These are phyloP conservation scores for Rutpela maculata DNA, from an alignment of 2,888 invertebrate genomes.

Conservation along the genomic window DNA sequence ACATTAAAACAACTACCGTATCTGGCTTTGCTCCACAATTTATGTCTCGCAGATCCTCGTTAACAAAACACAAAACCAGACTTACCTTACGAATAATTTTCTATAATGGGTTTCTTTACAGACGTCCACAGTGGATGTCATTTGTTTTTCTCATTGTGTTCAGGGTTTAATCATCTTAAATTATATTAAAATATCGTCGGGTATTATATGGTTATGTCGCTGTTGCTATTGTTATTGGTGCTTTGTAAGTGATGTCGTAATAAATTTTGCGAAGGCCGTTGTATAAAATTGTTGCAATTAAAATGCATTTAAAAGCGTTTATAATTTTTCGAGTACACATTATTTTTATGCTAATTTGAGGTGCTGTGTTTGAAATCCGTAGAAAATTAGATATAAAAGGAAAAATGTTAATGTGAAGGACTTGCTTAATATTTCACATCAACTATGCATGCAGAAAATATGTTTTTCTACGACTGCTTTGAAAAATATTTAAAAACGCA, in stretches of 20 bases:
- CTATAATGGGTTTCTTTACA: slow-evolving; percentile 24
- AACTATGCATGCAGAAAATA: not conserved
- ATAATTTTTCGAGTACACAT: not conserved
- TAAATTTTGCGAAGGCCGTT: not conserved
- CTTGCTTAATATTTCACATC: not conserved
- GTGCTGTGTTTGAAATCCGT: not conserved
- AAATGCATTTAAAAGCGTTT: not conserved
- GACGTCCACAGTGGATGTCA: slow-evolving; percentile 28
- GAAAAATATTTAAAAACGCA: too few relatives aligned
- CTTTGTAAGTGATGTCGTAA: not conserved
- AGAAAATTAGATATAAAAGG: not conserved
- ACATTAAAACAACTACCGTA: slow-evolving; percentile 15
- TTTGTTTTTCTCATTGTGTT: slow-evolving; percentile 36
- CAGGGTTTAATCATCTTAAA: slow-evolving; percentile 27
- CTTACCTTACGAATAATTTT: slow-evolving; percentile 35
- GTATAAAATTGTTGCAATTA: not conserved
- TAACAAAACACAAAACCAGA: slow-evolving; percentile 32
- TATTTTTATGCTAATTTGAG: not conserved
- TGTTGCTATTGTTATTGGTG: slow-evolving; percentile 15
- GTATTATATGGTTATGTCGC: slow-evolving; percentile 8
- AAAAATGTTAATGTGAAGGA: not conserved
- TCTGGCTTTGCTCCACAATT: slow-evolving; percentile 15
- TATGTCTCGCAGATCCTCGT: slow-evolving; percentile 13
- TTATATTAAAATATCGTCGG: slow-evolving; percentile 13
- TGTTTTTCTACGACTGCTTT: too few relatives aligned